Conservation (phyloP, 1,140 invertebrate genomes). For the Tachypleus tridentatus region DNA sequence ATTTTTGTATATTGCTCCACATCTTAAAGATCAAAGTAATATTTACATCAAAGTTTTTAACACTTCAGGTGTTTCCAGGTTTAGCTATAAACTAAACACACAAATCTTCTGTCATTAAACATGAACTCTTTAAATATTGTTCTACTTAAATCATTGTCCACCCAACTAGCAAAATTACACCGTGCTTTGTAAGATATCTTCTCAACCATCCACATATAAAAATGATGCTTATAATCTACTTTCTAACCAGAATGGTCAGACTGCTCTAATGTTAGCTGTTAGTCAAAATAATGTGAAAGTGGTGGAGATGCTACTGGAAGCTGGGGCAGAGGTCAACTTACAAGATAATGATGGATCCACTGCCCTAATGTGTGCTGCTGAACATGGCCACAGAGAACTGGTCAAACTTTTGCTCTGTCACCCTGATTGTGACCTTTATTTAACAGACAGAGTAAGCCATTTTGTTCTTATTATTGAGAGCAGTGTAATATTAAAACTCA, state of each 20-base stretch:
- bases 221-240: no score
- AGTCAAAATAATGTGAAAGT: constrained; percentile 75
- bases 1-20: no score
- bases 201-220: no score
- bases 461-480: constrained; percentile 7
- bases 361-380: constrained; percentile 86
- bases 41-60: no score
- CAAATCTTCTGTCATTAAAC: no score
- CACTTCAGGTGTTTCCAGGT: no score
- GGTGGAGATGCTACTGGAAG: constrained; percentile 64
- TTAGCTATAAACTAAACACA: no score
- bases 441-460: constrained; percentile 63
- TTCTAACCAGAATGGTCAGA: constrained; percentile 62
- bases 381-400: constrained; percentile 78
- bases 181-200: no score
- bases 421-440: constrained; percentile 65
- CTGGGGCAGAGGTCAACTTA: constrained; percentile 71
- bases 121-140: no score
- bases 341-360: constrained; percentile 83
- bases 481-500: constrained; percentile 12
- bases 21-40: no score
- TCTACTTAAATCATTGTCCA: no score
- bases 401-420: constrained; percentile 59
- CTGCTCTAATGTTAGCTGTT: constrained; percentile 83
- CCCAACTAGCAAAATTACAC: no score